These are phyloP conservation scores for Callaeas wilsoni DNA, from an alignment of 2,113 vertebrate genomes.

Conservation along the genomic window DNA sequence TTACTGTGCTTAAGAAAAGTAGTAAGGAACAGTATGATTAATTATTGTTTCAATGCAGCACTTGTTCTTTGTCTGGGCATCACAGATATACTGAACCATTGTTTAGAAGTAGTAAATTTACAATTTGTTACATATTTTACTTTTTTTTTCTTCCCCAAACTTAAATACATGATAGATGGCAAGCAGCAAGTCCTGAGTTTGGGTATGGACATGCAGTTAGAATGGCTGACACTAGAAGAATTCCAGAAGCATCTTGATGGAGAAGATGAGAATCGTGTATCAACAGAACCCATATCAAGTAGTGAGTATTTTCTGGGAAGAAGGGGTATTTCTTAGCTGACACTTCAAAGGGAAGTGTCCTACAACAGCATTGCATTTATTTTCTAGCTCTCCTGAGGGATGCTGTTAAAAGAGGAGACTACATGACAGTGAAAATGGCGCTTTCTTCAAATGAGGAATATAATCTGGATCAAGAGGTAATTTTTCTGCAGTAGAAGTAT, in stretches of 20 bases:
- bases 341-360: background rate
- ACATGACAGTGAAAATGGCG: conserved; percentile 90
- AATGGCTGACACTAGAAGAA: conserved; percentile 95
- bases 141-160: background rate
- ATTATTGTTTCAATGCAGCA: background rate
- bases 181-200: conserved; percentile 80
- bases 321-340: background rate
- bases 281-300: conserved; percentile 75
- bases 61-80: background rate
- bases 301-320: conserved; percentile 74
- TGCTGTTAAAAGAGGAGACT: conserved; percentile 94
- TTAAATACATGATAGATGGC: conserved; percentile 36
- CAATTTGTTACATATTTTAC: background rate
- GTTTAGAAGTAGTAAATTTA: background rate
- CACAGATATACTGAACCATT: background rate
- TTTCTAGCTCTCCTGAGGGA: conserved; percentile 86
- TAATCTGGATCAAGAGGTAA: conserved; percentile 95
- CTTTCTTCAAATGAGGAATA: conserved; percentile 92
- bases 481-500: background rate
- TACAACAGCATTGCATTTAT: background rate
- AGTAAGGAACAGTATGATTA: background rate
- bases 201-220: conserved; percentile 92
- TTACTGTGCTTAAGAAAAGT: background rate
- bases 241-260: conserved; percentile 95
- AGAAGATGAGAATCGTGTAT: conserved; percentile 81